phyloP scores from a whole-genome alignment of 2,888 invertebrate species.

The Sericinus montela region DNA sequence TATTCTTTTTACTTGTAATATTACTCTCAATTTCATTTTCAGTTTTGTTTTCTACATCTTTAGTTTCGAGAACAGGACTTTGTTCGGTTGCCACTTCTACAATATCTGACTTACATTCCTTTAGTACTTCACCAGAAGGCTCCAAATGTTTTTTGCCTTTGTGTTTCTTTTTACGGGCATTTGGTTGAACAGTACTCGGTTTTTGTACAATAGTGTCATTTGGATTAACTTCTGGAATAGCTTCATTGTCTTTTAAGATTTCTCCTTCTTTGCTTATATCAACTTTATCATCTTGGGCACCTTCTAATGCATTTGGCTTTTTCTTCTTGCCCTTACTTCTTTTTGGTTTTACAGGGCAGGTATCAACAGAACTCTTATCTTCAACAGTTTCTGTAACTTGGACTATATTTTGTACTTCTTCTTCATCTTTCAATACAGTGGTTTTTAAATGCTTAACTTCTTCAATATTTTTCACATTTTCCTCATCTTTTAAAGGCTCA shows the following conservation, averaged over 20 bases:
- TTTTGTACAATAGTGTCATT: conserved; percentile 1
- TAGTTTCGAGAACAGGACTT: conserved; percentile 13
- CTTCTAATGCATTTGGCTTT: conserved; percentile 37
- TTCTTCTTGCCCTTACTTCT: conserved; percentile 68
- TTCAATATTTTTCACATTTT: not conserved
- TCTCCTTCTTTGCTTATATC: conserved; percentile 20
- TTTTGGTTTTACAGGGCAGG: conserved; percentile 71
- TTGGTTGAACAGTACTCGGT: conserved; percentile 33
- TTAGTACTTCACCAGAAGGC: conserved; percentile 14
- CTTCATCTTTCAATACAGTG: conserved; percentile 11
- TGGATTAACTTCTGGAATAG: conserved; percentile 10
- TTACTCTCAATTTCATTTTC: conserved; percentile 31
- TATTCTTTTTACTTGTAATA: conserved; percentile 54
- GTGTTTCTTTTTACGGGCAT: conserved; percentile 61
- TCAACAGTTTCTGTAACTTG: not conserved
- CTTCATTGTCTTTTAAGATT: conserved; percentile 18
- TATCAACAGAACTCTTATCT: conserved; percentile 24
- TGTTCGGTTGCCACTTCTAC: not conserved
- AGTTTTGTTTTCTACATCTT: conserved; percentile 19
- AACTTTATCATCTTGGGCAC: conserved; percentile 24
- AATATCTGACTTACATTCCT: conserved; percentile 18
- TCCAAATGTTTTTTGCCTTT: conserved; percentile 45
- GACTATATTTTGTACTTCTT: not conserved
- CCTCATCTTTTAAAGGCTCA: conserved; percentile 9
- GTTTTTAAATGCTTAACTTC: not conserved